Percentiles rank a stretch among this genome's conserved stretches.
Conservation (phyloP, 2,888 invertebrate genomes). For the Dynastes hyllus region DNA sequence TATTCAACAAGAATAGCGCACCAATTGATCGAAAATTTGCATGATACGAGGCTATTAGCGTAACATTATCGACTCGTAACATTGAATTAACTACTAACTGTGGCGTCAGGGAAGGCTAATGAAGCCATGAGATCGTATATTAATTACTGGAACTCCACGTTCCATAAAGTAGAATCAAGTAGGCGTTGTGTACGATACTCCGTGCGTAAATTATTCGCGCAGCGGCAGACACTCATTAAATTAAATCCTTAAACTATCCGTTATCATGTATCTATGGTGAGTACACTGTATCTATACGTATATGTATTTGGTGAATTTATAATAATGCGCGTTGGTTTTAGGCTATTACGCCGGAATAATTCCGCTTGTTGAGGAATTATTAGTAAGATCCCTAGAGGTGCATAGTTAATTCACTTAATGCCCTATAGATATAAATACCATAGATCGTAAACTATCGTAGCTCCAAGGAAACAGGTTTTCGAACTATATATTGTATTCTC, state of each 20-base stretch:
- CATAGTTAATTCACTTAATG: no score
- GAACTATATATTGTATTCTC: no score
- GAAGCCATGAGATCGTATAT: slow-evolving; percentile 58
- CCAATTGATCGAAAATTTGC: slow-evolving; percentile 47
- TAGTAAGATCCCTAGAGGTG: no score
- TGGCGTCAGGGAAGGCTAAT: slow-evolving; percentile 52
- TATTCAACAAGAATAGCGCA: slow-evolving; percentile 5
- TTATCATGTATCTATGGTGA: slow-evolving; percentile 4
- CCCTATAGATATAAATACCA: no score
- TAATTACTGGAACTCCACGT: slow-evolving; percentile 53
- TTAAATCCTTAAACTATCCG: slow-evolving; percentile 39
- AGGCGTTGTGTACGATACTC: slow-evolving; percentile 46
- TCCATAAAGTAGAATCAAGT: slow-evolving; percentile 54
- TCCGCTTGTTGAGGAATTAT: no score
- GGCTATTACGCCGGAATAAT: no score
- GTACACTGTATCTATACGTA: background rate
- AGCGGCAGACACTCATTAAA: slow-evolving; percentile 36
- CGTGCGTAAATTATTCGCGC: slow-evolving; percentile 37
- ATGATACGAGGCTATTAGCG: slow-evolving; percentile 54
- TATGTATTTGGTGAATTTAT: background rate
- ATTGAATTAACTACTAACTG: slow-evolving; percentile 55
- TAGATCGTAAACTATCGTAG: no score
- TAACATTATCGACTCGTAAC: slow-evolving; percentile 56
- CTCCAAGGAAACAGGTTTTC: no score
- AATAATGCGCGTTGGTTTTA: background rate